These are phyloP conservation scores for Drosophila tripunctata DNA, from an alignment of 2,888 invertebrate species.

Conservation along the genomic window DNA sequence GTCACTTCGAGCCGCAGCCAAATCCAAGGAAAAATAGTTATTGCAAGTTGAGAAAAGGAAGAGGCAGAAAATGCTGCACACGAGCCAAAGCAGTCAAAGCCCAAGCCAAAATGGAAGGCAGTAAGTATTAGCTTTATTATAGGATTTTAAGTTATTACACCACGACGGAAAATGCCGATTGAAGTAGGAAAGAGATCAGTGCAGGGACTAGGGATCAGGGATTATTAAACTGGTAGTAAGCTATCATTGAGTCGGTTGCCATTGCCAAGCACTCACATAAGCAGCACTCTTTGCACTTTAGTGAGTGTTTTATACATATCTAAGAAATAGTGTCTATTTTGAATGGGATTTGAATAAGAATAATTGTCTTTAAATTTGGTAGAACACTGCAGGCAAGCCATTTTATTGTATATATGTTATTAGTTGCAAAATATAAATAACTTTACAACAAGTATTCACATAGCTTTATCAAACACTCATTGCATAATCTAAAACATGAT, in stretches of 20 bases:
- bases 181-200: not conserved
- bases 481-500: no score
- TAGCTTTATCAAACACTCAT: no score
- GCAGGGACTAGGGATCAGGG: not conserved
- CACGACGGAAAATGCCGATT: conserved; percentile 6
- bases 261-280: conserved; percentile 52
- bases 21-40: conserved; percentile 64
- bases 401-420: no score
- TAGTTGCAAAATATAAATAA: no score
- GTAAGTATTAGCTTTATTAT: conserved; percentile 79
- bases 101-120: conserved; percentile 27
- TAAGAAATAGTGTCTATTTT: conserved; percentile 23
- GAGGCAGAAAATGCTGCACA: not conserved
- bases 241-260: conserved; percentile 28
- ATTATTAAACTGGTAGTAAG: not conserved
- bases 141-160: conserved; percentile 76
- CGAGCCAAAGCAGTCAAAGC: not conserved
- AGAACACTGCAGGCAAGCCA: no score
- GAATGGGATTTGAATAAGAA: not conserved
- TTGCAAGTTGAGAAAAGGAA: conserved; percentile 37
- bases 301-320: no score
- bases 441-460: no score
- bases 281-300: conserved; percentile 48
- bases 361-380: no score
- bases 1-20: conserved; percentile 65